Evolutionary conservation across 1,140 invertebrate species (phyloP).

Genomic region (Atopsyche davidsoni): DNA sequence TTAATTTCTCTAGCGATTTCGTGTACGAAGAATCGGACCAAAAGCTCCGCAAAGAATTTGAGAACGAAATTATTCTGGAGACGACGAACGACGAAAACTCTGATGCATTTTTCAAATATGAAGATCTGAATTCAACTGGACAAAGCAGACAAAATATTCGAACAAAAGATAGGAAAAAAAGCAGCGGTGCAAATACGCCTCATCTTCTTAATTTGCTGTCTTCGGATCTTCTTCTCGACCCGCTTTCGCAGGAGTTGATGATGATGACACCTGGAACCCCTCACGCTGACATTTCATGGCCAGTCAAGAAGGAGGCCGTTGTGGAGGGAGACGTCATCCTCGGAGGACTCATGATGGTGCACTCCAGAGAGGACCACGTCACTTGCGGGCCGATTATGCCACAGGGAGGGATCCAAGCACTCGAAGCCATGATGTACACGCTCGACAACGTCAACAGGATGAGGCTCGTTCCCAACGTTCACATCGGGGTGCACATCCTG

Average conservation of each 20-base stretch:
- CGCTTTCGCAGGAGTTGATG: slow-evolving; percentile 22
- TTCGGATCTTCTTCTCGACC: slow-evolving; percentile 18
- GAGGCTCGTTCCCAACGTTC: slow-evolving; percentile 59
- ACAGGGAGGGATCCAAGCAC: slow-evolving; percentile 77
- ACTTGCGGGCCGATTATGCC: slow-evolving; percentile 85
- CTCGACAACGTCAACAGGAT: slow-evolving; percentile 68
- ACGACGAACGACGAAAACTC: too few species aligned
- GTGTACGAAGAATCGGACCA: slow-evolving; percentile 10
- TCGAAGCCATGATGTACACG: slow-evolving; percentile 84
- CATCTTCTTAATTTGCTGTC: slow-evolving; percentile 17
- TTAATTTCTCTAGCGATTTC: background rate
- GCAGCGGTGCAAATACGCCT: slow-evolving; percentile 8
- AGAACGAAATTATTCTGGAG: too few species aligned
- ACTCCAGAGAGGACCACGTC: slow-evolving; percentile 72
- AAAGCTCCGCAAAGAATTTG: slow-evolving; percentile 13
- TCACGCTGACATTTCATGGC: slow-evolving; percentile 54
- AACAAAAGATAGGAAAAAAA: too few species aligned
- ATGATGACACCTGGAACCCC: slow-evolving; percentile 15
- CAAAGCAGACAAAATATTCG: too few species aligned
- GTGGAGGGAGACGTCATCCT: slow-evolving; percentile 79
- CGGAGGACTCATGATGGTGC: slow-evolving; percentile 92
- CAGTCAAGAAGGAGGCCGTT: slow-evolving; percentile 76
- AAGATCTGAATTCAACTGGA: too few species aligned
- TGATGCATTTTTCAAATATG: too few species aligned
- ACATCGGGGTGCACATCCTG: slow-evolving; percentile 74